A percentile compares a stretch with the other conserved stretches of the same genome.
phyloP scores from a whole-genome alignment of 2,113 vertebrate species.

The Blennius ocellaris region DNA sequence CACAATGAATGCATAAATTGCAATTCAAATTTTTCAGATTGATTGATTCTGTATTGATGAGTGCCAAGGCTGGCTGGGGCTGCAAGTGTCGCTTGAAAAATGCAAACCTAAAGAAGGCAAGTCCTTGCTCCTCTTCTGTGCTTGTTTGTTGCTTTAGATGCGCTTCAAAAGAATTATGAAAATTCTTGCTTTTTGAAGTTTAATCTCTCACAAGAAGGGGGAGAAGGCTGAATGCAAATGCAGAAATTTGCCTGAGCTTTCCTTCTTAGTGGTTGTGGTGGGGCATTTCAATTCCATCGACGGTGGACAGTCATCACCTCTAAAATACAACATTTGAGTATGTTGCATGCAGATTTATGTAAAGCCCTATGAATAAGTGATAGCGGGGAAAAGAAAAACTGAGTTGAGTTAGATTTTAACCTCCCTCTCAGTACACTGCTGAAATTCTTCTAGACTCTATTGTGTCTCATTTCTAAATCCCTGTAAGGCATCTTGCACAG shows the following conservation, averaged over 20 bases:
- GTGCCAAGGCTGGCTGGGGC: slow-evolving; percentile 49
- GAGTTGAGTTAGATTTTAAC: neutral
- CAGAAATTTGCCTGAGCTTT: slow-evolving; percentile 45
- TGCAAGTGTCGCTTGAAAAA: slow-evolving; percentile 36
- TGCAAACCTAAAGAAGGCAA: slow-evolving; percentile 42
- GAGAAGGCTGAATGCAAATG: slow-evolving; percentile 67
- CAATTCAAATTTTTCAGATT: slow-evolving; percentile 68
- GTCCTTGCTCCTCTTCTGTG: slow-evolving; percentile 30
- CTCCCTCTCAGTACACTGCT: neutral
- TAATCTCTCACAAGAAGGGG: slow-evolving; percentile 53
- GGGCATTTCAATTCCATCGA: slow-evolving; percentile 18
- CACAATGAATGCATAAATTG: slow-evolving; percentile 69
- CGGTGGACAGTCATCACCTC: slow-evolving; percentile 3
- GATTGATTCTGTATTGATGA: slow-evolving; percentile 75
- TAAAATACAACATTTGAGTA: neutral
- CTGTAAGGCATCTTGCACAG: slow-evolving; percentile 54
- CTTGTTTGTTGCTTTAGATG: slow-evolving; percentile 60
- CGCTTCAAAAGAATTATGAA: slow-evolving; percentile 62
- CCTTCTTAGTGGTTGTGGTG: slow-evolving; percentile 23
- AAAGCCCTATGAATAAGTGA: slow-evolving; percentile 12
- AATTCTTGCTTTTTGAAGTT: slow-evolving; percentile 60
- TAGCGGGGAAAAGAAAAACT: neutral
- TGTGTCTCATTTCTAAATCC: slow-evolving; percentile 69
- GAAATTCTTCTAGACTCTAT: slow-evolving; percentile 31
- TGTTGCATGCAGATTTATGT: neutral